Base-by-base conservation (phyloP, 2,797 vertebrate species). In the Psittacula derbiana region DNA sequence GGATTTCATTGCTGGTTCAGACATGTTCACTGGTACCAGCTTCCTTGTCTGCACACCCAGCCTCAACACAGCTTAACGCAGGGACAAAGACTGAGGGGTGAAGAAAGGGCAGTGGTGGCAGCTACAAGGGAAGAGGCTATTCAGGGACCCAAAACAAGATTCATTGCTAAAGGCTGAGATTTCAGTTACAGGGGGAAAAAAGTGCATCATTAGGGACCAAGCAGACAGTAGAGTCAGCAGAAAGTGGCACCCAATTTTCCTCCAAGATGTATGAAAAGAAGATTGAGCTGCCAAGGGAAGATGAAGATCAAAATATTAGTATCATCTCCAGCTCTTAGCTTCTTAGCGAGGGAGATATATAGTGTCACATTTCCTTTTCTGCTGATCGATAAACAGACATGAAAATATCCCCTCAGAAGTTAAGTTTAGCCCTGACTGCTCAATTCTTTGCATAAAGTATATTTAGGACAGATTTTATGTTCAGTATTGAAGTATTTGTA, bases 211-310 rank as follows among this genome's bases (percentile, higher is more conserved):
- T 81, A 80, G 75, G 40, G 61, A 52, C 23, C 31, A 44, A 58
- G n/a, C 3, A 73, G 79, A 27, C 41, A 43, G 40, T 9, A 55
- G 40, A 52, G 25, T 70, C 60, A 64, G 90, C 69, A 88, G 76
- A 90, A 91, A 90, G 44, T 8, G 44, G 69, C 50, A 82, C 28
- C 13, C 57, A 72, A 40, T 72, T 86, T 92, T 88, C 80, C 57
- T 69, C 49, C 53, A 57, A 88, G 80, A 84, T 49, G 7, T 36
- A 40, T 65, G 60, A 33, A 86, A 60, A 80, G 49, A 81, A 91
- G 65, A 95, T n/a, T 66, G 71, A 90, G 60, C 47, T 93, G 88
- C 73, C 88, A 92, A 90, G 36, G 36, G 60, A 86, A 88, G 62
- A 80, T 41, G 70, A 86, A 70, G 40, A 88, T 73, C 40, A 50